Evolutionary conservation across 1,140 invertebrate species (phyloP), one percentile per base, ranked within the genome.

Genomic region (Eriocheir sinensis): DNA sequence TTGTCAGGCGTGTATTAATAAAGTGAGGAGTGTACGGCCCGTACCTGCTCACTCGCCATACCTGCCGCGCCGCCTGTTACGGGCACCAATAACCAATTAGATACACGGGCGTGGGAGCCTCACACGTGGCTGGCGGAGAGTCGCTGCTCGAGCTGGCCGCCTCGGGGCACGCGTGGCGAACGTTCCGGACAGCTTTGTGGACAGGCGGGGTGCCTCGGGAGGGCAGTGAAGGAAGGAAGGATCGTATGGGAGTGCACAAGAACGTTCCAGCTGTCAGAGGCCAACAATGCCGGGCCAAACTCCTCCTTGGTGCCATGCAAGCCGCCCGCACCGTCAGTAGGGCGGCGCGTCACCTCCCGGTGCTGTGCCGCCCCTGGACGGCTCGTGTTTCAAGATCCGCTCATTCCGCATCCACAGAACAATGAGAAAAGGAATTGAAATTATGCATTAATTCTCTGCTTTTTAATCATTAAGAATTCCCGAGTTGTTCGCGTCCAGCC

Each of bases 1-100:
- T 72, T 72, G 27, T n/a, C 60, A 72, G 60, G 60, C 60, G 60
- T 72, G 60, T 72, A 72, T 72, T 72, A 72, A 72, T 72, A 72
- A 72, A 72, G 60, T 72, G 60, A 72, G 8, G 60, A 72, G 60
- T 72, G 60, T 72, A 72, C 60, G 27, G 60, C 21, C 60, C 21
- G 21, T 4, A 72, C 60, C n/a, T 72, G n/a, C n/a, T 72, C 60
- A 72, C 60, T n/a, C 60, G 60, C 21, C 21, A n/a, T 72, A 72
- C 60, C 60, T n/a, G 60, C 60, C 17, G 21, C 17, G 60, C 60
- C 27, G 60, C 60, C 60, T 72, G 60, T 72, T 72, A 72, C 27
- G 60, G 60, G 60, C 60, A 72, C 60, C 60, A 72, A 72, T 72
- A 72, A 72, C 60, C 21, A 27, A 72, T 72, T 72, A 72, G 60